Base-by-base conservation (phyloP, 2,888 invertebrate species). In the Dryomyza anilis region DNA sequence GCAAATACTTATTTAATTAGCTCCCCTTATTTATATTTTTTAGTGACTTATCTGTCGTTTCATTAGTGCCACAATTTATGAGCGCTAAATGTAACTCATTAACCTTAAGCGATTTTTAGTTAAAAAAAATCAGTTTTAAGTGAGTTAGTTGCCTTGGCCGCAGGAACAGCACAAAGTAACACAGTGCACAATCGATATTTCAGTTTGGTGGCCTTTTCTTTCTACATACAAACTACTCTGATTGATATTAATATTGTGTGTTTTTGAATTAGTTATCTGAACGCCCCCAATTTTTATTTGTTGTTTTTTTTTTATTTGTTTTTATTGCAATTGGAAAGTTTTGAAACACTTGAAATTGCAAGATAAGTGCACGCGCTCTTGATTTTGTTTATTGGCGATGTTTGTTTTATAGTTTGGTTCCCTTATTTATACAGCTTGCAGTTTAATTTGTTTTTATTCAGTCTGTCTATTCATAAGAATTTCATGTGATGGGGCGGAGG, bases 221-320 rank as follows among this genome's bases (percentile, higher is more conserved):
- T 43, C 5, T 16, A 16, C 19, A 4, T 12, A 14, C 27, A 23
- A 25, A 53, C n/a, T 43, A n/a, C 27, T 56, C 12, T 39, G 25
- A 39, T 39, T 23, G 8, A 12, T 56, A 19, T n/a, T n/a, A n/a
- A n/a, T n/a, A n/a, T n/a, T n/a, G n/a, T n/a, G n/a, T n/a, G n/a
- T n/a, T n/a, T n/a, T n/a, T n/a, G n/a, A n/a, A n/a, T n/a, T n/a
- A n/a, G 6, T 29, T 33, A 23, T 30, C 33, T 23, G 46, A 14
- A 59, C 59, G 59, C 59, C 59, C 59, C 59, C 27, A 33, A 59
- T 59, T 59, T 33, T 7, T 7, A 14, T 19, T 21, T 1, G 21
- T 55, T 19, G 21, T 55, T 19, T 39, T 12, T 39, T 39, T n/a
- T 39, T 58, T 56, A 21, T 19, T 55, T 36, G 14, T 27, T 52